Evolutionary conservation across 2,113 vertebrate genomes (phyloP).

Genomic region (Amphilophus citrinellus): DNA sequence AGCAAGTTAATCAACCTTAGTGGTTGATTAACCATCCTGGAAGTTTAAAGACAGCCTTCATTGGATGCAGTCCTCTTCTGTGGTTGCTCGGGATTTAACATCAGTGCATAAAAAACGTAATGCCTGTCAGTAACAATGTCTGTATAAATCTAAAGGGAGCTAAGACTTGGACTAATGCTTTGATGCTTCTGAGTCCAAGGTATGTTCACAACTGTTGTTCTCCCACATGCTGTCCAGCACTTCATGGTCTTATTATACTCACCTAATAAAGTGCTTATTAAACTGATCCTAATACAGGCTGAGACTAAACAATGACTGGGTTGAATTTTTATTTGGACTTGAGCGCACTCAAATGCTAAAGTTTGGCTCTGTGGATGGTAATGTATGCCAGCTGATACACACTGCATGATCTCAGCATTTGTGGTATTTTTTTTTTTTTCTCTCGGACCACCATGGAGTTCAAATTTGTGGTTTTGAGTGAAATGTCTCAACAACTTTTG

Average conservation of each 20-base stretch:
- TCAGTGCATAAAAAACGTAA: background rate
- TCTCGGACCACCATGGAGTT: background rate
- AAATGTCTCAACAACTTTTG: background rate
- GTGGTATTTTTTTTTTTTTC: background rate
- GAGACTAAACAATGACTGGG: slow-evolving; percentile 13
- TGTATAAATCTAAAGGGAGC: background rate
- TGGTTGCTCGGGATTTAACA: background rate
- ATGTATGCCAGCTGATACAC: background rate
- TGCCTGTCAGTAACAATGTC: background rate
- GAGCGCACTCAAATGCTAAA: background rate
- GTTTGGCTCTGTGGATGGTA: background rate
- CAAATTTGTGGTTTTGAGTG: background rate
- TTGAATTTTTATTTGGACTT: background rate
- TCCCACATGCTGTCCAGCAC: background rate
- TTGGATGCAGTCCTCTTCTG: background rate
- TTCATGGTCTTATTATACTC: background rate
- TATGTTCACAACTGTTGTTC: background rate
- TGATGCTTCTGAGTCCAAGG: background rate
- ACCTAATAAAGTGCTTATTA: background rate
- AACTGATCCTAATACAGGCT: background rate
- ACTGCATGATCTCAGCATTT: background rate
- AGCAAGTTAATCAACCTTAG: background rate
- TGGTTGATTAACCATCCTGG: background rate
- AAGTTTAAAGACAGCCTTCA: background rate
- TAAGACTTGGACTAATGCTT: background rate